phyloP scores from a whole-genome alignment of 2,113 vertebrate genomes.

The Gymnarchus niloticus region DNA sequence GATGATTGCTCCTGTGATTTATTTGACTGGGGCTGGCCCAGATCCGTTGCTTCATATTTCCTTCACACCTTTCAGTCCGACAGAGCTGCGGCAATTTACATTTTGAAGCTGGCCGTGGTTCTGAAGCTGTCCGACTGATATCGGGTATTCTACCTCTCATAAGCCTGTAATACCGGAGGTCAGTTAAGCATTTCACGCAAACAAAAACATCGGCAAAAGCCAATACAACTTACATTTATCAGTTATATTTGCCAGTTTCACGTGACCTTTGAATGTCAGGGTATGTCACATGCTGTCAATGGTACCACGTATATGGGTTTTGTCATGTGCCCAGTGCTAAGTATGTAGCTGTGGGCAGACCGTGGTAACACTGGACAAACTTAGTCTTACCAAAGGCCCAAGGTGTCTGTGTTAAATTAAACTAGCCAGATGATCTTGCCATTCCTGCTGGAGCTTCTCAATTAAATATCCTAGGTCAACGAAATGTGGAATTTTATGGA shows the following conservation, averaged over 20 bases:
- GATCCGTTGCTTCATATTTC: not conserved
- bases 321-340: not conserved
- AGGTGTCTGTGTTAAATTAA: not conserved
- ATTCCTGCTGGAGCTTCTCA: not conserved
- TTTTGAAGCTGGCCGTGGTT: not conserved
- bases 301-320: not conserved
- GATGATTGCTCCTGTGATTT: not conserved
- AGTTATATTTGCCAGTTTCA: too few species aligned
- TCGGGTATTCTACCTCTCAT: not conserved
- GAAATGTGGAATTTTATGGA: too few species aligned
- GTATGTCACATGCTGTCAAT: not conserved
- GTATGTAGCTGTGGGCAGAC: not conserved
- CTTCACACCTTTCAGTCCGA: not conserved
- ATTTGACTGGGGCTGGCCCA: not conserved
- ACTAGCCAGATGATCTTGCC: not conserved
- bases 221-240: too few species aligned
- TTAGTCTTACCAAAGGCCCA: not conserved
- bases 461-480: not conserved
- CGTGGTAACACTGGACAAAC: not conserved
- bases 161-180: not conserved
- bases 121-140: not conserved
- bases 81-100: not conserved
- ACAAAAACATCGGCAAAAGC: not conserved
- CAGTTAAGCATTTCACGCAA: not conserved
- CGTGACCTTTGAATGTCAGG: too few species aligned